Evolutionary conservation across 2,113 vertebrate species (phyloP).

Genomic region (Baryphthengus martii): DNA sequence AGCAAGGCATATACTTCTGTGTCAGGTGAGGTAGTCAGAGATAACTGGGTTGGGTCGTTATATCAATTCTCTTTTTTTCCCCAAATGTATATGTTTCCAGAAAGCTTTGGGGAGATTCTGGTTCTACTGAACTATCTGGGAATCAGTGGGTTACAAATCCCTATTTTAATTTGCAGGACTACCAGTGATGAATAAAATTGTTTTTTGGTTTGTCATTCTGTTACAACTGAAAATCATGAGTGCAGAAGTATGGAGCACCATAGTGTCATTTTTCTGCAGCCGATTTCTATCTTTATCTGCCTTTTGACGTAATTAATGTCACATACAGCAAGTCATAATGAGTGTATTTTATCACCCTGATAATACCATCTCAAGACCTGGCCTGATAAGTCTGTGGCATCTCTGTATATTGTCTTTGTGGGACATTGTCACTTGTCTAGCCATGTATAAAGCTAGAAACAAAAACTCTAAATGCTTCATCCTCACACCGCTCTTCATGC

Average conservation of each 20-base stretch:
- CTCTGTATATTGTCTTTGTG: not conserved
- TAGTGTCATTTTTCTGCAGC: not conserved
- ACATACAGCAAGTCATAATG: not conserved
- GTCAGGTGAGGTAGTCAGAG: not conserved
- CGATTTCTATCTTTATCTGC: not conserved
- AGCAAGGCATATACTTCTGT: accelerated
- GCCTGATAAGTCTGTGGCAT: not conserved
- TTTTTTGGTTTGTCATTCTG: not conserved
- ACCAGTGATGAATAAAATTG: not conserved
- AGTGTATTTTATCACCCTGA: not conserved
- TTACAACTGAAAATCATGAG: not conserved
- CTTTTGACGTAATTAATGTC: not conserved
- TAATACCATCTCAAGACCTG: not conserved
- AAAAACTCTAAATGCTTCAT: not conserved
- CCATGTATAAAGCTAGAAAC: not conserved
- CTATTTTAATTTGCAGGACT: not conserved
- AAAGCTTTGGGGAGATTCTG: not conserved
- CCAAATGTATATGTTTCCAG: not conserved
- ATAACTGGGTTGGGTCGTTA: not conserved
- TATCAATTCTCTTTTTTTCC: not conserved
- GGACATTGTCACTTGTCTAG: not conserved
- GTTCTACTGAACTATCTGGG: not conserved
- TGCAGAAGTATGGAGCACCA: not conserved
- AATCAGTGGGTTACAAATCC: not conserved
- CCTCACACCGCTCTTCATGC: not conserved